Percentiles rank a stretch among this genome's conserved stretches.
phyloP scores from a whole-genome alignment of 2,113 vertebrate genomes.

The Rissa tridactyla region DNA sequence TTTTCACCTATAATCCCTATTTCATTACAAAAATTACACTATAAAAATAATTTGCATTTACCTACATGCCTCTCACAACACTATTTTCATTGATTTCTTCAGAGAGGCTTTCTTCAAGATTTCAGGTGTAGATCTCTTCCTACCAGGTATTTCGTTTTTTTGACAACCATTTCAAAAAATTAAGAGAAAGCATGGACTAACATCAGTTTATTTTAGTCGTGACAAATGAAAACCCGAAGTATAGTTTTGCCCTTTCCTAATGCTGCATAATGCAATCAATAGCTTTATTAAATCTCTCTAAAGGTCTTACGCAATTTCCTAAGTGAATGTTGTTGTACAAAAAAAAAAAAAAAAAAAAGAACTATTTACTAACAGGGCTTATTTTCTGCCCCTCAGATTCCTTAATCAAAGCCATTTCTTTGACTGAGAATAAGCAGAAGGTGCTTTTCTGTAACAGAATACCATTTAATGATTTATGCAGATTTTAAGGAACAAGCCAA shows the following conservation, averaged over 20 bases:
- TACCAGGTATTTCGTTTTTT: neutral
- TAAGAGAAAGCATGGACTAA: neutral
- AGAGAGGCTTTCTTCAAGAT: neutral
- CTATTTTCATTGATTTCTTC: neutral
- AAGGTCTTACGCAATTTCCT: neutral
- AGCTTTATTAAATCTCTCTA: conserved; percentile 7
- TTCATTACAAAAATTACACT: neutral
- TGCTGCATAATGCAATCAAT: neutral
- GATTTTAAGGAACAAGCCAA: neutral
- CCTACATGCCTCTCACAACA: neutral
- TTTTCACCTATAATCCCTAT: neutral
- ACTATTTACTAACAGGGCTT: neutral
- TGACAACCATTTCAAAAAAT: neutral
- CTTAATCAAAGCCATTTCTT: conserved; percentile 20
- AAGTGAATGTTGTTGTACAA: neutral
- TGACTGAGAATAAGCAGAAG: neutral
- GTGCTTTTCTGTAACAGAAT: neutral
- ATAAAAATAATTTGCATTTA: neutral
- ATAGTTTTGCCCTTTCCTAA: neutral
- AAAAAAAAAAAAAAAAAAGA: neutral
- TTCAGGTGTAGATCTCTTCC: neutral
- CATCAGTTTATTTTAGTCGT: neutral
- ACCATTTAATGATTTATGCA: neutral
- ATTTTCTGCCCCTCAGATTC: neutral
- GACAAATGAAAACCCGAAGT: neutral